Percentiles rank a stretch among this genome's conserved stretches.
Evolutionary conservation across 2,888 invertebrate species (phyloP).

Genomic region (Drosophila antonietae): DNA sequence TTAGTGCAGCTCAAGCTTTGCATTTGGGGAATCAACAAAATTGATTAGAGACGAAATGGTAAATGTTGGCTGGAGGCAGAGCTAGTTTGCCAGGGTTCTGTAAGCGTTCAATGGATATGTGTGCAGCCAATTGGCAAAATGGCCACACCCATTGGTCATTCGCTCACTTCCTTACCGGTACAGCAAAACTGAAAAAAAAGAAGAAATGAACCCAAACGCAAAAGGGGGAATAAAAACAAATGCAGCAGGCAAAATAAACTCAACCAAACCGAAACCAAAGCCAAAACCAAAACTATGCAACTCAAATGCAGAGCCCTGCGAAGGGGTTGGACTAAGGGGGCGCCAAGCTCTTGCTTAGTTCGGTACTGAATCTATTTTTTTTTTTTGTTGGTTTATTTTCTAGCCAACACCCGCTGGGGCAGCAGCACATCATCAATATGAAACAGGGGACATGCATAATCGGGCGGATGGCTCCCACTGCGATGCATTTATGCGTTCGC

Average conservation of each 20-base stretch:
- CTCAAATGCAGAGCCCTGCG: slow-evolving; percentile 30
- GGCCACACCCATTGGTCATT: slow-evolving; percentile 21
- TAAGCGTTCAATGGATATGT: slow-evolving; percentile 36
- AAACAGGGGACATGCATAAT: slow-evolving; percentile 74
- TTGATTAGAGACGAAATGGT: slow-evolving; percentile 63
- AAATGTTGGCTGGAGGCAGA: slow-evolving; percentile 10
- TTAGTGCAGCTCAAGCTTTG: slow-evolving; percentile 33
- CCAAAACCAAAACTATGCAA: slow-evolving; percentile 65
- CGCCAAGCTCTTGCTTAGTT: slow-evolving; percentile 4
- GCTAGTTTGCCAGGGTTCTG: slow-evolving; percentile 41
- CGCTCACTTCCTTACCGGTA: slow-evolving; percentile 8
- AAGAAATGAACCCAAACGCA: not conserved
- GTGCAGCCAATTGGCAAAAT: slow-evolving; percentile 74
- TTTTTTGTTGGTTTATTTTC: slow-evolving; percentile 56
- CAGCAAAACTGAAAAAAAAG: not conserved
- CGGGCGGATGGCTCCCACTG: slow-evolving; percentile 69
- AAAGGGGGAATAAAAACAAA: slow-evolving; percentile 16
- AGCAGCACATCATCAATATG: slow-evolving; percentile 67
- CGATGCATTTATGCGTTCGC: slow-evolving; percentile 68
- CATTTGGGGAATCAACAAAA: slow-evolving; percentile 72
- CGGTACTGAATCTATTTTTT: slow-evolving; percentile 43
- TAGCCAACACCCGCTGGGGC: slow-evolving; percentile 27
- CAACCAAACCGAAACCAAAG: slow-evolving; percentile 40
- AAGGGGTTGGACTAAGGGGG: too few species aligned
- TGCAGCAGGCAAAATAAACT: slow-evolving; percentile 53